Evolutionary conservation across 2,888 invertebrate genomes (phyloP).

Genomic region (Leptothorax acervorum): DNA sequence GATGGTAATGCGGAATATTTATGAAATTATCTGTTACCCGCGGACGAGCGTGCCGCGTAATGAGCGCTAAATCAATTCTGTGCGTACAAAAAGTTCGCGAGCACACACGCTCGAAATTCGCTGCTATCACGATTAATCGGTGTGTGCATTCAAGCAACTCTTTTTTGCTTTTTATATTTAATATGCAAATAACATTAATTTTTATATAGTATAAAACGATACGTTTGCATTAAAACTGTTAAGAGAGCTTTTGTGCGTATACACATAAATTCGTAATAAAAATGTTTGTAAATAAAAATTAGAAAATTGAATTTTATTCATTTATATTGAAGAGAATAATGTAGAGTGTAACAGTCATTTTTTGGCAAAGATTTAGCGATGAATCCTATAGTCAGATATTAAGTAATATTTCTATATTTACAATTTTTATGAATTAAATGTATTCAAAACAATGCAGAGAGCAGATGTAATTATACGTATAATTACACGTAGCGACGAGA

Average conservation of each 20-base stretch:
- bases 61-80: conserved; percentile 36
- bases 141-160: background rate
- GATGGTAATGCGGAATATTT: conserved; percentile 39
- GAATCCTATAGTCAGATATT: background rate
- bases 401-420: background rate
- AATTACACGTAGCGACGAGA: background rate
- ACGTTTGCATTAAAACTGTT: background rate
- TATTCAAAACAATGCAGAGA: background rate
- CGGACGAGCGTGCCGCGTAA: conserved; percentile 26
- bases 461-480: background rate
- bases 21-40: conserved; percentile 42
- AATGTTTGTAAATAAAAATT: background rate
- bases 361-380: background rate
- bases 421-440: background rate
- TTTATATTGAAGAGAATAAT: background rate
- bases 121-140: conserved; percentile 10
- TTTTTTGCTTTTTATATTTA: conserved; percentile 10
- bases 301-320: conserved; percentile 7
- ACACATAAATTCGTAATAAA: background rate
- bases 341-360: background rate
- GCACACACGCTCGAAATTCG: conserved; percentile 6
- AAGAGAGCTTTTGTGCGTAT: background rate
- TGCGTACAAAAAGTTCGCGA: conserved; percentile 21
- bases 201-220: background rate
- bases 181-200: conserved; percentile 1